Conservation (phyloP, 2,113 vertebrate genomes). For the Rhinopomastus cyanomelas region DNA sequence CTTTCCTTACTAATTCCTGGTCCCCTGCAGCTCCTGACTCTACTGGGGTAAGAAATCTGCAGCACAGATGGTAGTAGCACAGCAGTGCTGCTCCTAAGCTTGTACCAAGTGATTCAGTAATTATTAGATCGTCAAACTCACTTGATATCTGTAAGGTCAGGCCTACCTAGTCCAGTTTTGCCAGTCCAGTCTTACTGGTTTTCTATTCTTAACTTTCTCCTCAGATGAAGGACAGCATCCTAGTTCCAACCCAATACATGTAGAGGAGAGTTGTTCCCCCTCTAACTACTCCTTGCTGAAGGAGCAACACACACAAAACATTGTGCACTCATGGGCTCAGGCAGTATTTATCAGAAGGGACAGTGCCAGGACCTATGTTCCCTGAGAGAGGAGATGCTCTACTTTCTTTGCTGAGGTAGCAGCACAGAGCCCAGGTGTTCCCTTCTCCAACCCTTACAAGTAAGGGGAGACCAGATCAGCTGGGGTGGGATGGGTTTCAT, state of each 20-base stretch:
- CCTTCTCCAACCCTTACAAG: background rate
- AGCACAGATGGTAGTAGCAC: background rate
- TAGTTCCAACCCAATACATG: background rate
- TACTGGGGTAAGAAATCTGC: background rate
- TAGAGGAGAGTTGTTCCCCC: background rate
- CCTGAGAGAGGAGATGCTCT: background rate
- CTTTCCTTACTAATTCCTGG: background rate
- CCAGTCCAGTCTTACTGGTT: background rate
- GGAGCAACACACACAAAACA: background rate
- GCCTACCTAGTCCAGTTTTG: background rate
- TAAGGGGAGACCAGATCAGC: background rate
- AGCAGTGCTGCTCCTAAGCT: background rate
- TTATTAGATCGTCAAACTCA: background rate
- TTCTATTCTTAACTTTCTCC: background rate
- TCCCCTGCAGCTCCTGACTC: background rate
- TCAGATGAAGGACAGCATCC: background rate
- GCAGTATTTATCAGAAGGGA: background rate
- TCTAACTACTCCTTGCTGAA: background rate
- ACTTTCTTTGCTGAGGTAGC: background rate
- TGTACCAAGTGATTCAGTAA: background rate
- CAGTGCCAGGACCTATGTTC: background rate
- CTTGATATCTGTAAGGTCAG: background rate
- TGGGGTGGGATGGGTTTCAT: background rate
- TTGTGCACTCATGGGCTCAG: background rate
- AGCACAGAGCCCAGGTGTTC: background rate